Conservation (phyloP, 1,140 invertebrate genomes). For the Gonioctena quinquepunctata region DNA sequence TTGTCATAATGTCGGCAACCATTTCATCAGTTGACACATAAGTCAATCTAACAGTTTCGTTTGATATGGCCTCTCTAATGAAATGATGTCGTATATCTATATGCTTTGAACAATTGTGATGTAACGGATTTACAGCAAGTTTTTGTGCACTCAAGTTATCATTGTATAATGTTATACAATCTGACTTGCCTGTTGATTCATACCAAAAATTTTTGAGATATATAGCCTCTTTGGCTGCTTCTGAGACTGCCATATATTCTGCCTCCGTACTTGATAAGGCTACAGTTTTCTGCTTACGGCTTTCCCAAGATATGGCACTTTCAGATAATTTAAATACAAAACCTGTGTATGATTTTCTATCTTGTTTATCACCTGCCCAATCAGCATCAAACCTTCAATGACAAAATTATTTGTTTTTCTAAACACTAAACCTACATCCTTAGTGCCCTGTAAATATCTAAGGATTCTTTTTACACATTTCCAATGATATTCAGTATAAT, state of each 20-base stretch:
- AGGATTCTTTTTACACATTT: conserved; percentile 57
- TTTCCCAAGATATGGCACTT: conserved; percentile 41
- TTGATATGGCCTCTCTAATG: conserved; percentile 37
- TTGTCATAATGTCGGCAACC: not conserved
- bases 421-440: not conserved
- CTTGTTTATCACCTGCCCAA: conserved; percentile 46
- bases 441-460: conserved; percentile 43
- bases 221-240: conserved; percentile 35
- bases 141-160: conserved; percentile 54
- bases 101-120: conserved; percentile 47
- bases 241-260: conserved; percentile 48
- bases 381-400: conserved; percentile 53
- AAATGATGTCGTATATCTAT: conserved; percentile 50
- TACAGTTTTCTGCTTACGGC: conserved; percentile 43
- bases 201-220: conserved; percentile 37
- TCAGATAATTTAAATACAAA: conserved; percentile 40
- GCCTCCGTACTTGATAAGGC: conserved; percentile 51
- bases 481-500: conserved; percentile 50
- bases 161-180: conserved; percentile 31
- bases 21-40: not conserved
- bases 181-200: conserved; percentile 23
- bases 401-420: conserved; percentile 7
- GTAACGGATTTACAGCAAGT: conserved; percentile 45
- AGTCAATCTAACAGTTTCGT: not conserved
- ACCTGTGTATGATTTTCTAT: conserved; percentile 46